Percentiles rank a stretch among this genome's conserved stretches.
phyloP scores from a whole-genome alignment of 1,140 invertebrate genomes.

The Anastrepha obliqua region DNA sequence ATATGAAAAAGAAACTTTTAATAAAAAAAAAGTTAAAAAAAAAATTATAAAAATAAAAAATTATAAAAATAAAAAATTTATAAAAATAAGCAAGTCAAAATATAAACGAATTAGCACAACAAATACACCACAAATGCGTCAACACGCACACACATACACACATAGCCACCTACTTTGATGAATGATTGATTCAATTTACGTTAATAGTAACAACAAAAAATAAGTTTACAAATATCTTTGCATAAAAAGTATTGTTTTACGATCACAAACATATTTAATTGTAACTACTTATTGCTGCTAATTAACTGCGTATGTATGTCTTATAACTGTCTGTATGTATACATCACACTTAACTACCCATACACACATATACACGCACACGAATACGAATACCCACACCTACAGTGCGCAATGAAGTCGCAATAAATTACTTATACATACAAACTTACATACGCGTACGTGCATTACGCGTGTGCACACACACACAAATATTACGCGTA shows the following conservation, averaged over 20 bases:
- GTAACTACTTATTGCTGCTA: constrained; percentile 29
- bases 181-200: neutral
- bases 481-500: too few relatives aligned
- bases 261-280: neutral
- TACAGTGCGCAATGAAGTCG: too few relatives aligned
- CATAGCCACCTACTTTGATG: neutral
- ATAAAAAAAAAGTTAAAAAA: neutral
- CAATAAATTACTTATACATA: too few relatives aligned
- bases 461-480: too few relatives aligned
- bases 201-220: neutral
- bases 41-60: neutral
- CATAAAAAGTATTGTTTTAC: neutral
- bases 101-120: neutral
- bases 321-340: neutral
- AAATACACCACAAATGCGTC: neutral
- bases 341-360: neutral
- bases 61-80: neutral
- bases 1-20: neutral
- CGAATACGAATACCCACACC: neutral
- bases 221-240: too few relatives aligned
- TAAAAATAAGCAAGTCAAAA: neutral
- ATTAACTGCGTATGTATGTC: constrained; percentile 40
- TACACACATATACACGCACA: neutral
- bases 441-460: too few relatives aligned
- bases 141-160: neutral